phyloP scores from a whole-genome alignment of 2,113 vertebrate genomes.

The Zingel zingel region DNA sequence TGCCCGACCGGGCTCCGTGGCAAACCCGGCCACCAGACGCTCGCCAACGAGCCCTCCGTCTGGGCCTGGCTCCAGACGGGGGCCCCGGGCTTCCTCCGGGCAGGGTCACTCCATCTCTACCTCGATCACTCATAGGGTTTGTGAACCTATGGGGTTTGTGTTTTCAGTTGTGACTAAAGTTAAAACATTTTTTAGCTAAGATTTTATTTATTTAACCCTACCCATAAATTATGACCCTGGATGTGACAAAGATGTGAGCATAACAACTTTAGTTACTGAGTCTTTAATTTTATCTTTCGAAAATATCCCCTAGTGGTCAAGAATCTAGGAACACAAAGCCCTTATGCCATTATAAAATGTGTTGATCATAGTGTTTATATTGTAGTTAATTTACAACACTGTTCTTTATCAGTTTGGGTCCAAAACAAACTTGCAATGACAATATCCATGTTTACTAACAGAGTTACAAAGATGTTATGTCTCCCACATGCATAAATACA shows the following conservation, averaged over 20 bases:
- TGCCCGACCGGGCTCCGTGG: no score
- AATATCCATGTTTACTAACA: constrained; percentile 7
- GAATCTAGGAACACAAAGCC: neutral
- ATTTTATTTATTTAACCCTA: neutral
- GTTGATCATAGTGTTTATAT: constrained; percentile 10
- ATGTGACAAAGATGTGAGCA: neutral
- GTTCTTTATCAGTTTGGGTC: neutral
- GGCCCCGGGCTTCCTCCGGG: no score
- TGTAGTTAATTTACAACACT: constrained; percentile 17
- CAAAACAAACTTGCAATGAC: constrained; percentile 5
- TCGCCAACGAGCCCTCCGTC: no score
- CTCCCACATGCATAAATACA: constrained; percentile 3
- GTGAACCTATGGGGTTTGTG: no score
- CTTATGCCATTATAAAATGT: constrained; percentile 11
- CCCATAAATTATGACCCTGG: neutral
- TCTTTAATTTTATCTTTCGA: neutral
- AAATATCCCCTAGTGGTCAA: constrained; percentile 7
- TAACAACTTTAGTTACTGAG: neutral
- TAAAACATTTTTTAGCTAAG: neutral
- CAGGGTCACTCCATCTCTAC: no score
- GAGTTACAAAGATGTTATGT: neutral
- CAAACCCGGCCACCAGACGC: no score
- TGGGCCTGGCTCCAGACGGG: no score
- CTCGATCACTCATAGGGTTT: no score
- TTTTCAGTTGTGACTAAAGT: neutral